These are phyloP conservation scores for Hipparchia semele DNA, from an alignment of 2,888 invertebrate genomes.

Conservation along the genomic window DNA sequence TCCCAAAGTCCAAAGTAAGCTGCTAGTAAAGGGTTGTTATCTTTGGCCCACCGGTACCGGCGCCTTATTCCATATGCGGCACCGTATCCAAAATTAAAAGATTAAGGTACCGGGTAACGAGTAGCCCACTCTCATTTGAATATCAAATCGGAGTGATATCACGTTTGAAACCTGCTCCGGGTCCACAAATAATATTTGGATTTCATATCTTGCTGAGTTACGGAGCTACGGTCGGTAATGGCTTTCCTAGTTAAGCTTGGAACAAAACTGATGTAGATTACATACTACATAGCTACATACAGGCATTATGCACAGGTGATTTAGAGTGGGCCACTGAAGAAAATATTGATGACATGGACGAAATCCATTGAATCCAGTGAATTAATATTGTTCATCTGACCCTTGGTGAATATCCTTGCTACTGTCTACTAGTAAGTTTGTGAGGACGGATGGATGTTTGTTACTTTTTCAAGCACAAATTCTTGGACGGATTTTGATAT, in stretches of 20 bases:
- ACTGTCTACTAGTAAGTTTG: too few relatives aligned
- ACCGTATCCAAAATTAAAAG: constrained; percentile 62
- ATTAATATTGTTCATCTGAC: too few relatives aligned
- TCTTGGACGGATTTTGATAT: too few relatives aligned
- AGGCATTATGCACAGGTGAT: neutral
- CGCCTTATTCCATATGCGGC: constrained; percentile 42
- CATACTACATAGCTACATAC: too few relatives aligned
- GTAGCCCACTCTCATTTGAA: constrained; percentile 56
- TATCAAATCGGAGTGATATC: constrained; percentile 54
- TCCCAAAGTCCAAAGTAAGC: constrained; percentile 41
- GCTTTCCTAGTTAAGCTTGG: constrained; percentile 2
- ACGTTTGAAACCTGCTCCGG: constrained; percentile 44
- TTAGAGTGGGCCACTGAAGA: too few relatives aligned
- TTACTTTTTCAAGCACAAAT: too few relatives aligned
- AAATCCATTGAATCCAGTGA: too few relatives aligned
- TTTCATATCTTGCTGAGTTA: constrained; percentile 22
- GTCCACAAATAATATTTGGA: constrained; percentile 32
- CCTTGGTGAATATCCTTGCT: too few relatives aligned
- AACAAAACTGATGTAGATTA: neutral
- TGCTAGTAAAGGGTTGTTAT: constrained; percentile 50
- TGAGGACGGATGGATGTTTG: too few relatives aligned
- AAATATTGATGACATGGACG: too few relatives aligned
- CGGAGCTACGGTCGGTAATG: constrained; percentile 17
- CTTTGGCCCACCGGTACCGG: constrained; percentile 42
- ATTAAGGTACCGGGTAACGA: constrained; percentile 55